A percentile compares a stretch with the other conserved stretches of the same genome.
phyloP scores from a whole-genome alignment of 2,797 vertebrate genomes.

The Trachops cirrhosus region DNA sequence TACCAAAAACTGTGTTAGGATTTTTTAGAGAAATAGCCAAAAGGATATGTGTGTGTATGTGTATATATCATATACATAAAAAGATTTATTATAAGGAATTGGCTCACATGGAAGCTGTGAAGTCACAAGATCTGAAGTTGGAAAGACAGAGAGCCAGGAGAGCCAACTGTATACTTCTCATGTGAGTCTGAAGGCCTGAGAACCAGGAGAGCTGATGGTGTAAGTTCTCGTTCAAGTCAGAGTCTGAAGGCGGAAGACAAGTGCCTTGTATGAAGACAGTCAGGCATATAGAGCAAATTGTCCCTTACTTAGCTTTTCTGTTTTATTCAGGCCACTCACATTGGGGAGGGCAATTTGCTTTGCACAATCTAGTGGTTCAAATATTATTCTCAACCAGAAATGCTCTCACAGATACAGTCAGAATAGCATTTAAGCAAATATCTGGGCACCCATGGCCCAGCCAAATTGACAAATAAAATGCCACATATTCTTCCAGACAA shows the following conservation, averaged over 20 bases:
- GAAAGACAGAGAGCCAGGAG: background rate
- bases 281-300: background rate
- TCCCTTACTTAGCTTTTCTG: background rate
- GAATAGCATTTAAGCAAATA: background rate
- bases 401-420: background rate
- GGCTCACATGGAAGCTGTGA: background rate
- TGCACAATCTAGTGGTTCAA: background rate
- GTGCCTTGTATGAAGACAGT: background rate
- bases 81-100: background rate
- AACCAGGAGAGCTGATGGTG: background rate
- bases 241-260: background rate
- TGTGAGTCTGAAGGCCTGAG: background rate
- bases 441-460: background rate
- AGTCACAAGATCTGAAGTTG: background rate
- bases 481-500: background rate
- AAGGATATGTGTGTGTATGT: background rate
- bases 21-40: background rate
- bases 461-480: background rate
- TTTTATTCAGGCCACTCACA: background rate
- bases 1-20: background rate
- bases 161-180: background rate
- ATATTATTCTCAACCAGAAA: background rate
- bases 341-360: background rate
- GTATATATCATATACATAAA: background rate
- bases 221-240: background rate